A percentile compares a stretch with the other conserved stretches of the same genome.
Conservation (phyloP, 1,140 invertebrate genomes). For the Drosophila watanabei region DNA sequence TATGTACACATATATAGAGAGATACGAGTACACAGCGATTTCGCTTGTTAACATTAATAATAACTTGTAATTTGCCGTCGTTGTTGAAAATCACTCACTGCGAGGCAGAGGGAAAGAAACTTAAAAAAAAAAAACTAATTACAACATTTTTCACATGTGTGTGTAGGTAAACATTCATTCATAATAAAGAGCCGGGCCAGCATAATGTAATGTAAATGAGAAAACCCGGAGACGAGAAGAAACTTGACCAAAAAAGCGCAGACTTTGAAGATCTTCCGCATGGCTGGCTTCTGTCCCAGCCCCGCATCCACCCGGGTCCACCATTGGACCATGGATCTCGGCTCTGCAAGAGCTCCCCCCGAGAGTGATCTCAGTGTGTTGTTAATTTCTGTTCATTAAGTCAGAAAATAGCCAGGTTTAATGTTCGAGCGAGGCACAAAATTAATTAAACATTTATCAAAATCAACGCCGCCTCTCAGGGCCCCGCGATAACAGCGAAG, state of each 20-base stretch:
- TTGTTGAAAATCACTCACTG: conserved; percentile 75
- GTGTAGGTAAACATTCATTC: conserved; percentile 78
- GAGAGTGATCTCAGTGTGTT: conserved; percentile 68
- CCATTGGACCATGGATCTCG: conserved; percentile 21
- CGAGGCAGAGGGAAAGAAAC: conserved; percentile 20
- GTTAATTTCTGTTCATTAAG: conserved; percentile 84
- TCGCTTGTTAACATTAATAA: conserved; percentile 83
- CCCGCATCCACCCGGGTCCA: conserved; percentile 1
- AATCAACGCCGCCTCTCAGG: conserved; percentile 74
- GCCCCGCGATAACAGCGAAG: conserved; percentile 41
- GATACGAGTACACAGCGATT: conserved; percentile 57
- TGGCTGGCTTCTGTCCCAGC: conserved; percentile 52
- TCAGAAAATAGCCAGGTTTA: conserved; percentile 81
- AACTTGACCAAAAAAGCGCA: conserved; percentile 53
- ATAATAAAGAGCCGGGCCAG: conserved; percentile 67
- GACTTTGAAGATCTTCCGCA: conserved; percentile 82
- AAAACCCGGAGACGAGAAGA: conserved; percentile 55
- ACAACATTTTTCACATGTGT: conserved; percentile 80
- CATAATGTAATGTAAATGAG: conserved; percentile 79
- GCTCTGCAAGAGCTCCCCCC: conserved; percentile 19
- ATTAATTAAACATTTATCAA: conserved; percentile 85
- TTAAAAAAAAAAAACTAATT: conserved; percentile 69
- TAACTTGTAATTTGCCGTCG: conserved; percentile 82
- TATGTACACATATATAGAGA: conserved; percentile 23
- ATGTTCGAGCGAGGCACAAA: conserved; percentile 78